Evolutionary conservation across 2,797 vertebrate genomes (phyloP), one percentile per base, ranked within the genome.

Genomic region (Distichodus sexfasciatus): DNA sequence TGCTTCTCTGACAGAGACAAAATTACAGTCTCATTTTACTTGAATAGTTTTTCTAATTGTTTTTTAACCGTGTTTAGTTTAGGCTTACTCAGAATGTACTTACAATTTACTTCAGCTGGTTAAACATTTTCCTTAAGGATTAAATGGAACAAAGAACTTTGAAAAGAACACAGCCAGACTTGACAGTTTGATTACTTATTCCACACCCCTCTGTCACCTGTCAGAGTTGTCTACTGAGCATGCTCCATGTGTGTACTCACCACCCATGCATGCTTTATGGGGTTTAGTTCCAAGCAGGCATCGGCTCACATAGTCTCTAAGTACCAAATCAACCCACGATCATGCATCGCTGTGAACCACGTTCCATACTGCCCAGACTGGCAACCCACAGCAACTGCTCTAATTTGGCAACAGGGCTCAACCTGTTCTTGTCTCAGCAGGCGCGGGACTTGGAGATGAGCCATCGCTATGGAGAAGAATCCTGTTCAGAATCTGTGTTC

Each of bases 371-470:
- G 43, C 10, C 43, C 66, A 14, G 14, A 17, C n/a, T 47, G 21
- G 23, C 54, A 72, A 63, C 60, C 54, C 54, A 66, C n/a, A 33
- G 61, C 29, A 57, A 1, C 29, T 38, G 29, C 29, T 33, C 36
- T 24, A 24, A 17, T 28, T n/a, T 51, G 7, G 26, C 36, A 70
- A 58, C 40, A 44, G 26, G 23, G 19, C 21, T 62, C 38, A 64
- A 60, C 48, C 26, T 73, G 26, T 61, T 12, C 24, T 21, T 77
- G 24, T 51, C 64, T 29, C 0, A 79, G 54, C 88, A 98, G 96
- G 87, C 92, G 1, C 88, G 90, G 67, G 95, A 98, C 84, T 86
- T 92, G 17, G 94, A 96, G 64, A 83, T 94, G 86, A 94, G 91
- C 23, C 94, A 94, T 79, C 93, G 92, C 75, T 98, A 95, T 0